A percentile compares a stretch with the other conserved stretches of the same genome.
Conservation (phyloP, 2,888 invertebrate genomes). For the Cosmia pyralina region DNA sequence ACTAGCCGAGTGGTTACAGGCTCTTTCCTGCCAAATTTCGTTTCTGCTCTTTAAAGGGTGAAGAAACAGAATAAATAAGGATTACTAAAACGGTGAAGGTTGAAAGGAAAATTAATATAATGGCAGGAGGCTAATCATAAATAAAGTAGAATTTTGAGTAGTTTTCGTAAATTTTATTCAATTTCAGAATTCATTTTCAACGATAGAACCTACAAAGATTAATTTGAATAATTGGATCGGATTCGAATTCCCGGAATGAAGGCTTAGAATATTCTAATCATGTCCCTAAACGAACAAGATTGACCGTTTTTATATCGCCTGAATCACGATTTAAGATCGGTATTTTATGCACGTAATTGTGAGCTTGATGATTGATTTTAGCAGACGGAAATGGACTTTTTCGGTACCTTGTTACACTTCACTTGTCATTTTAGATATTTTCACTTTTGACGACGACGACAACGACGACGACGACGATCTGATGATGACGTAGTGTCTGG, state of each 20-base stretch:
- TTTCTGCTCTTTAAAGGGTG: no score
- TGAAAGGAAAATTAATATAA: background rate
- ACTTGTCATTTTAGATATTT: background rate
- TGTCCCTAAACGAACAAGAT: conserved; percentile 2
- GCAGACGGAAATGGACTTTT: background rate
- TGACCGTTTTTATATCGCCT: background rate
- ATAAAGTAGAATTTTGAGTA: no score
- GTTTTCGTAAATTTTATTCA: background rate
- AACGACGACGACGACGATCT: background rate
- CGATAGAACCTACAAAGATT: background rate
- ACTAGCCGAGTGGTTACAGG: no score
- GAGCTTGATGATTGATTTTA: conserved; percentile 2
- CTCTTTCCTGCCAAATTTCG: no score
- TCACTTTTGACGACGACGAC: background rate
- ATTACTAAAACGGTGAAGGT: background rate
- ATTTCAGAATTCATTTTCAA: background rate
- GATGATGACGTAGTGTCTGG: background rate
- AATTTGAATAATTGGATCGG: conserved; percentile 13
- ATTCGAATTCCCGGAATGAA: conserved; percentile 1
- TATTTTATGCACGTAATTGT: conserved; percentile 12
- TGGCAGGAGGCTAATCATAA: no score
- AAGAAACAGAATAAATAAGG: background rate
- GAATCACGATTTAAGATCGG: conserved; percentile 4
- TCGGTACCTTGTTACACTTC: background rate
- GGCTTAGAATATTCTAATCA: conserved; percentile 5